Conservation (phyloP, 2,888 invertebrate genomes). For the Sinotaia quadrata region DNA sequence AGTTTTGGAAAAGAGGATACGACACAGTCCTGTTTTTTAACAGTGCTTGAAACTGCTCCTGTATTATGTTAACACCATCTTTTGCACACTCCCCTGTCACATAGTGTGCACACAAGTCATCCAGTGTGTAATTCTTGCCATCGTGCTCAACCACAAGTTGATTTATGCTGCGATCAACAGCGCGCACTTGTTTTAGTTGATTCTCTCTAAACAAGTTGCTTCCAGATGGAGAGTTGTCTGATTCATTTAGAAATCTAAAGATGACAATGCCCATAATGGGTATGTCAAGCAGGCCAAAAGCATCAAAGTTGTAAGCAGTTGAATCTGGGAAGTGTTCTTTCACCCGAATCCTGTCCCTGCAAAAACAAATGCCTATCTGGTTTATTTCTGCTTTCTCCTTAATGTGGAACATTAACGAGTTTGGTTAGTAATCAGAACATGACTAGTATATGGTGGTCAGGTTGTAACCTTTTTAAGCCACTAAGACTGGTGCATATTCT, state of each 20-base stretch:
- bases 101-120: constrained; percentile 8
- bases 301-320: constrained; percentile 17
- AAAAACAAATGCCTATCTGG: neutral
- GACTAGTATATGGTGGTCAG: too few relatives aligned
- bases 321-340: constrained; percentile 17
- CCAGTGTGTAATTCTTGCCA: neutral
- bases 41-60: neutral
- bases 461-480: too few relatives aligned
- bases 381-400: too few relatives aligned
- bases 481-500: too few relatives aligned
- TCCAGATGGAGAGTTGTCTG: too few relatives aligned
- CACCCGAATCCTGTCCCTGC: constrained; percentile 3
- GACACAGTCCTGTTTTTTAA: neutral
- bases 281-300: constrained; percentile 15
- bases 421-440: too few relatives aligned
- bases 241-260: too few relatives aligned
- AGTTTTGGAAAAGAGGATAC: neutral
- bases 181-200: too few relatives aligned
- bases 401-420: too few relatives aligned
- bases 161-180: neutral
- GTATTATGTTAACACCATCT: neutral
- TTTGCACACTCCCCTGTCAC: neutral
- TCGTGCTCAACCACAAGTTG: neutral
- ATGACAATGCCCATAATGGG: constrained; percentile 14
- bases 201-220: too few relatives aligned